These are phyloP conservation scores for Enteromius radiatus DNA, from an alignment of 2,797 vertebrate species.

Conservation along the genomic window DNA sequence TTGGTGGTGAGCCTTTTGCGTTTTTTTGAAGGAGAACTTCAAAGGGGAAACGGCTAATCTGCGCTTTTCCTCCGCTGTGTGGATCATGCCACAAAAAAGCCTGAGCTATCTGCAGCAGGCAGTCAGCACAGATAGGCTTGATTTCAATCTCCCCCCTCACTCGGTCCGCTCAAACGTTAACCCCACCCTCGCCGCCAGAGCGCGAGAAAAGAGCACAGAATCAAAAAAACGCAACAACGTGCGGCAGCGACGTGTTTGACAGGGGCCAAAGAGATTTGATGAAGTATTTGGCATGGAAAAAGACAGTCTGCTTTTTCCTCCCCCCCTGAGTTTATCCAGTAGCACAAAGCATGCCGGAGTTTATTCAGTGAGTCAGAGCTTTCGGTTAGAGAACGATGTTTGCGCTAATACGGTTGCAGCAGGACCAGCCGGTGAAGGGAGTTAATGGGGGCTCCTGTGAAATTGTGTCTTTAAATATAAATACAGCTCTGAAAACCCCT, in stretches of 20 bases:
- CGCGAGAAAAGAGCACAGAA: background rate
- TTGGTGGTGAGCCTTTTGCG: conserved; percentile 45
- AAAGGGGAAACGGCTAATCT: conserved; percentile 63
- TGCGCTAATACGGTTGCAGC: conserved; percentile 10
- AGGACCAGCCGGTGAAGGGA: background rate
- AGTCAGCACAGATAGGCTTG: conserved; percentile 58
- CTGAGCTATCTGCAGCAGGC: conserved; percentile 59
- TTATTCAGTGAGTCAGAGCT: background rate
- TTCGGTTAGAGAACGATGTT: conserved; percentile 22
- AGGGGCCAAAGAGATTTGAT: conserved; percentile 21
- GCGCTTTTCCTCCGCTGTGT: conserved; percentile 46
- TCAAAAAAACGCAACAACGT: background rate
- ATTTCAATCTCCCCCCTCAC: conserved; percentile 57
- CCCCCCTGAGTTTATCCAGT: conserved; percentile 9
- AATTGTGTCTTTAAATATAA: conserved; percentile 64
- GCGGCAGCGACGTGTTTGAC: background rate
- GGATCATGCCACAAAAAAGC: conserved; percentile 48
- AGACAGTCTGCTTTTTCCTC: background rate
- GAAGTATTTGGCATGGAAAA: conserved; percentile 36
- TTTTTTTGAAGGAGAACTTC: conserved; percentile 56
- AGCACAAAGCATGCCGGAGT: conserved; percentile 4
- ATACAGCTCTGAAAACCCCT: conserved; percentile 62
- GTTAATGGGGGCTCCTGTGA: conserved; percentile 29
- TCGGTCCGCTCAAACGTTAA: conserved; percentile 43
- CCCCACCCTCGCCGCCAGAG: conserved; percentile 13